Percentiles rank a stretch among this genome's conserved stretches.
Evolutionary conservation across 2,797 vertebrate species (phyloP).

Genomic region (Sebastes umbrosus): DNA sequence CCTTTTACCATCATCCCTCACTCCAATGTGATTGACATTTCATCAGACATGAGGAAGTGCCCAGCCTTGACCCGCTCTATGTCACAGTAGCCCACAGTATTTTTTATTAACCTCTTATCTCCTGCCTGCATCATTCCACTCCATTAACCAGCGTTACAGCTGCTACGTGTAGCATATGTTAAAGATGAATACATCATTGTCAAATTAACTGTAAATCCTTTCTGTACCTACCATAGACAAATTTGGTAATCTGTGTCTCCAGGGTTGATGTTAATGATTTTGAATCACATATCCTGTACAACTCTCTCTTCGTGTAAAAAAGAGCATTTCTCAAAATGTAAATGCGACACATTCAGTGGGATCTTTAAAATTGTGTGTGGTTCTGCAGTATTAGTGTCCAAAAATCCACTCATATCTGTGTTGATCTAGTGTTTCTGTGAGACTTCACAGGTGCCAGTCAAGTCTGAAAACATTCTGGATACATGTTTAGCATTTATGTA

Average conservation of each 20-base stretch:
- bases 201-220: background rate
- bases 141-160: conserved; percentile 3
- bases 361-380: background rate
- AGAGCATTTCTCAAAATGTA: background rate
- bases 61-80: conserved; percentile 68
- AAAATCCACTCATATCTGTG: background rate
- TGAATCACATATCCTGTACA: background rate
- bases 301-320: background rate
- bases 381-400: background rate
- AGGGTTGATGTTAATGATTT: background rate
- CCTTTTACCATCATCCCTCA: conserved; percentile 26
- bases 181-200: background rate
- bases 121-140: background rate
- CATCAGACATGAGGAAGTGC: conserved; percentile 49
- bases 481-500: background rate
- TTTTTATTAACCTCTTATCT: conserved; percentile 48
- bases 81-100: conserved; percentile 21
- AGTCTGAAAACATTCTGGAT: background rate
- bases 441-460: background rate
- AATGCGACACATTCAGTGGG: background rate
- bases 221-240: background rate
- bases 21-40: conserved; percentile 55
- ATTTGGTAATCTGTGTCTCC: background rate
- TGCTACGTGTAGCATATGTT: conserved; percentile 4
- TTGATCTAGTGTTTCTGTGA: background rate